phyloP scores from a whole-genome alignment of 1,140 invertebrate genomes.

The Drosophila lini region DNA sequence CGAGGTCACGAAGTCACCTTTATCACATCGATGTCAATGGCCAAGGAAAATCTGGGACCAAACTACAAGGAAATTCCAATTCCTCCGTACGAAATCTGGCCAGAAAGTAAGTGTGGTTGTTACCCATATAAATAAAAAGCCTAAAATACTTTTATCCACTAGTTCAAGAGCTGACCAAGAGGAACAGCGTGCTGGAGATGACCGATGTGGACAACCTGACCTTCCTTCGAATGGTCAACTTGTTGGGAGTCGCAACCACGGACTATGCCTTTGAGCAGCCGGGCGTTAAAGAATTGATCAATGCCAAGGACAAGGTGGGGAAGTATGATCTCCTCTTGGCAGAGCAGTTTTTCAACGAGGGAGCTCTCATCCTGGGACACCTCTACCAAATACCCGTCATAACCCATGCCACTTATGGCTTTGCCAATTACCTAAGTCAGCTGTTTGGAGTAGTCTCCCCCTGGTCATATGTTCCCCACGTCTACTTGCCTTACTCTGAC shows the following conservation, averaged over 20 bases:
- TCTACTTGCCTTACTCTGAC: constrained; percentile 60
- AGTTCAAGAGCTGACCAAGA: constrained; percentile 38
- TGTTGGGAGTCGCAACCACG: constrained; percentile 60
- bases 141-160: too few species aligned
- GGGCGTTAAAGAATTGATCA: constrained; percentile 76
- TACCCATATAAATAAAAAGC: background rate
- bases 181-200: constrained; percentile 50
- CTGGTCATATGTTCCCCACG: constrained; percentile 79
- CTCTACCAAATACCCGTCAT: constrained; percentile 83
- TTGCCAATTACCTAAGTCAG: constrained; percentile 71
- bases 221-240: constrained; percentile 17
- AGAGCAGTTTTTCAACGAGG: constrained; percentile 84
- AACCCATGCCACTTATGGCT: constrained; percentile 71
- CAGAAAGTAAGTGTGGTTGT: constrained; percentile 33
- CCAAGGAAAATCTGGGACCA: constrained; percentile 60
- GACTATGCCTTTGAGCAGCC: constrained; percentile 79
- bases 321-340: constrained; percentile 84
- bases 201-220: constrained; percentile 28
- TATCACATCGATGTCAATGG: constrained; percentile 63
- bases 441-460: constrained; percentile 72
- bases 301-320: constrained; percentile 64
- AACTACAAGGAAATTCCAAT: constrained; percentile 74
- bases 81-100: constrained; percentile 58
- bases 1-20: constrained; percentile 75
- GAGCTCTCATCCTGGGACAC: constrained; percentile 81